A percentile compares a stretch with the other conserved stretches of the same genome.
These are phyloP conservation scores for Eriosoma lanigerum DNA, from an alignment of 1,140 invertebrate genomes.

Conservation along the genomic window DNA sequence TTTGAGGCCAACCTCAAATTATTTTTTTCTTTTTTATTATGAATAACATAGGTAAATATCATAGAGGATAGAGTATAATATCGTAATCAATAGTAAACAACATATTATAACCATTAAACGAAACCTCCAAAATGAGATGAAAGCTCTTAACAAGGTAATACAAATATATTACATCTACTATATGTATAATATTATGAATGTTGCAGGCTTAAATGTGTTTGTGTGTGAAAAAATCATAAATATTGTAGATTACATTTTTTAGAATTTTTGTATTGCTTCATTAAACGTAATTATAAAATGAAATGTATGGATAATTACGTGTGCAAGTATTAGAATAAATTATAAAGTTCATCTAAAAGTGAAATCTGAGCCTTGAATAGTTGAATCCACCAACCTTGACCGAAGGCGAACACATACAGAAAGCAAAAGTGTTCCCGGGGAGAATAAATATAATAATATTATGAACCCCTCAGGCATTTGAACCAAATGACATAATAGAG, in stretches of 20 bases:
- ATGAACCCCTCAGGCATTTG: slow-evolving; percentile 43
- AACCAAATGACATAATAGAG: slow-evolving; percentile 45
- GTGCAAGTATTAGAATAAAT: slow-evolving; percentile 43
- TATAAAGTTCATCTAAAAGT: slow-evolving; percentile 50
- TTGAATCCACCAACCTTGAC: slow-evolving; percentile 42
- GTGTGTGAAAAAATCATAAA: neutral
- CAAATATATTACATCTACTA: neutral
- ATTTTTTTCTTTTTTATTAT: slow-evolving; percentile 8
- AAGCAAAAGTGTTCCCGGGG: slow-evolving; percentile 50
- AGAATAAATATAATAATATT: slow-evolving; percentile 36
- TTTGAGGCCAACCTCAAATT: neutral
- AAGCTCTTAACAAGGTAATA: slow-evolving; percentile 20
- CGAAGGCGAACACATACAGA: slow-evolving; percentile 40
- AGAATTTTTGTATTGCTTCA: slow-evolving; percentile 37
- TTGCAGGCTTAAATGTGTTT: neutral
- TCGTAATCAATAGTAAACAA: slow-evolving; percentile 10
- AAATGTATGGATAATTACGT: slow-evolving; percentile 39
- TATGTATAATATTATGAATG: neutral
- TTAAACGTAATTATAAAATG: slow-evolving; percentile 40
- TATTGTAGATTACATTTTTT: neutral
- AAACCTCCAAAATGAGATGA: neutral
- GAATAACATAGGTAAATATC: neutral
- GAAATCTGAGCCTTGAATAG: slow-evolving; percentile 50
- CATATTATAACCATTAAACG: neutral
- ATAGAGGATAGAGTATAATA: neutral